Base-by-base conservation (phyloP, 2,797 vertebrate species). In the Cyprinella venusta region DNA sequence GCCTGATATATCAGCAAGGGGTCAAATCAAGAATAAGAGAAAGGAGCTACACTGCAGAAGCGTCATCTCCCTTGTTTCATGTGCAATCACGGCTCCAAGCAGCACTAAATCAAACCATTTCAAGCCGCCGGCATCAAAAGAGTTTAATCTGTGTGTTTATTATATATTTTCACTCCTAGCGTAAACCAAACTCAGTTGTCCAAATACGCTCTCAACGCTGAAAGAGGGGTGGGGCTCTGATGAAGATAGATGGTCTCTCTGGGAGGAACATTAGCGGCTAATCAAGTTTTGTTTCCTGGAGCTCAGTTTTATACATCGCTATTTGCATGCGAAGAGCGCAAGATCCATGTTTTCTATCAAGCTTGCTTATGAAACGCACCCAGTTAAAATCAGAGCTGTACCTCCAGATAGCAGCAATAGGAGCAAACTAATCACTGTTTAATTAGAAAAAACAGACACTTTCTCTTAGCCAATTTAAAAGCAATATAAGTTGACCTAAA, bases 151-250 rank as follows among this genome's bases (percentile, higher is more conserved):
- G 74, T 82, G 78, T 94, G 94, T 94, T 94, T 94, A 93, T 95
- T 94, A 91, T 94, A 92, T 91, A 91, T 93, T 93, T 94, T 94
- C 93, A 94, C 93, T 94, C 92, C 89, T 88, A 91, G 92, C 86
- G 90, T 93, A 95, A 94, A 94, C 93, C 81, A 80, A 90, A 91
- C 90, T 81, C 89, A 88, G 88, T 92, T 94, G 94, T 94, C 92
- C 91, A 94, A 94, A 94, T 92, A 94, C 86, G 91, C 91, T 91
- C 91, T 92, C 88, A 89, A 90, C 90, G 86, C 88, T 26, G 76
- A 45, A 76, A 85, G 84, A 85, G 88, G 90, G 92, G 87, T 70
- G 87, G 89, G 88, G 83, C 50, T 19, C 5, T 91, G 93, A 93
- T 93, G 93, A 93, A 94, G 94, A 95, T 89, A 84, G 92, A 94